Evolutionary conservation across 2,113 vertebrate genomes (phyloP), one percentile per base, ranked within the genome.

Genomic region (Odocoileus hemionus): DNA sequence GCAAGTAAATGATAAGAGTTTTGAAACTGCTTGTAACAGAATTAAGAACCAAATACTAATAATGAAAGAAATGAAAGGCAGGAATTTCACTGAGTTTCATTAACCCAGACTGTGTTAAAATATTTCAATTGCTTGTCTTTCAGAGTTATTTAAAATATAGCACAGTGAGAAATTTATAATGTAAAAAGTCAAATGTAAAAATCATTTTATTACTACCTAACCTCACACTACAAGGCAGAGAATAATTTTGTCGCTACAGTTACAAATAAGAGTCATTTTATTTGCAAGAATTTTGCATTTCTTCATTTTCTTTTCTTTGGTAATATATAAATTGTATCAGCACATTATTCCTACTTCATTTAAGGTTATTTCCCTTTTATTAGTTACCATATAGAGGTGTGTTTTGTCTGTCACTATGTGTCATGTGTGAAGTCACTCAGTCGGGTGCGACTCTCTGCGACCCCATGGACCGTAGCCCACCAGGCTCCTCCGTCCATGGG

Each of bases 101-200:
- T 82, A 92, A 57, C 55, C 89, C 21, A 85, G 21, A 43, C 16
- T 70, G 25, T 86, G 97, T 92, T 60, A 94, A 93, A 97, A 88
- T 43, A 95, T 87, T 87, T 84, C 45, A 91, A 80, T 39, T 94
- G 91, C n/a, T 74, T 94, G 33, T 76, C 52, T 82, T 83, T 83
- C 17, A 82, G 52, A 83, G 7, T 83, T 88, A 79, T 52, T 76
- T 96, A 87, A 93, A 90, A 82, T 64, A 94, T 5, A 82, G 25
- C 83, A 96, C 25, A 67, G 70, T 85, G 50, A 88, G 25, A 95
- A 88, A 94, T 92, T 9, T 80, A 82, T 61, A 76, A 17, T 89
- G 16, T 89, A 95, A 89, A 92, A 97, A 83, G 54, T 55, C 55
- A 84, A 45, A 5, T 90, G 64, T 11, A n/a, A 86, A 91, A 93